Evolutionary conservation across 2,797 vertebrate genomes (phyloP), one percentile per base, ranked within the genome.

Genomic region (Ctenochaetus hawaiiensis): DNA sequence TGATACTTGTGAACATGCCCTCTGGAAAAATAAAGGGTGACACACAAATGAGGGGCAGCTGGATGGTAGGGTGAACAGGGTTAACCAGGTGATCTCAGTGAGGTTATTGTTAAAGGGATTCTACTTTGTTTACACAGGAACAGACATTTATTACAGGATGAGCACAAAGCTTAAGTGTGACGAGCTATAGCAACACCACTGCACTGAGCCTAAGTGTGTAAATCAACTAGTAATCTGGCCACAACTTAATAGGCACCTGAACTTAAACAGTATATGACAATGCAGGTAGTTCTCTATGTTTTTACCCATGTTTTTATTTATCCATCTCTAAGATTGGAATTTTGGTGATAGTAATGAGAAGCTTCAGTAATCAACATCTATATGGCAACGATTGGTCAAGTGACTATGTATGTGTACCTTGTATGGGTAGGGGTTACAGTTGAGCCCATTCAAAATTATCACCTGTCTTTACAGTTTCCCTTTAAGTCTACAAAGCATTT

Each of bases 1-100:
- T 77, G 75, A 86, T 37, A 66, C 18, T 58, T 66, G 51, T 57
- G 77, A 91, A 83, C 81, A 69, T 6, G 14, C 52, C 78, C 16
- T 67, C 37, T 67, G 68, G 44, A 20, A 26, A 49, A 52, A 54
- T 4, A 17, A 59, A 58, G 43, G 26, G 23, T 0, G 39, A 61
- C 49, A 77, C 39, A 75, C 20, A 70, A 45, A 57, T 17, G 41
- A 67, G 20, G 57, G 65, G 65, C 1, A 76, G 49, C 7, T 63
- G 45, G 45, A 30, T 18, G 39, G 10, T 16, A 43, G 61, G 58
- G 51, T 39, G 48, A 72, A 63, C 5, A 52, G 44, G 30, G 30
- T 34, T 2, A 34, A 34, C 30, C 30, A 34, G 26, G 39, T 59
- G 47, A 72, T 23, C 16, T 49, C 41, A 75, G 51, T 4, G 13